phyloP scores from a whole-genome alignment of 2,113 vertebrate species.

The Grantiella picta region DNA sequence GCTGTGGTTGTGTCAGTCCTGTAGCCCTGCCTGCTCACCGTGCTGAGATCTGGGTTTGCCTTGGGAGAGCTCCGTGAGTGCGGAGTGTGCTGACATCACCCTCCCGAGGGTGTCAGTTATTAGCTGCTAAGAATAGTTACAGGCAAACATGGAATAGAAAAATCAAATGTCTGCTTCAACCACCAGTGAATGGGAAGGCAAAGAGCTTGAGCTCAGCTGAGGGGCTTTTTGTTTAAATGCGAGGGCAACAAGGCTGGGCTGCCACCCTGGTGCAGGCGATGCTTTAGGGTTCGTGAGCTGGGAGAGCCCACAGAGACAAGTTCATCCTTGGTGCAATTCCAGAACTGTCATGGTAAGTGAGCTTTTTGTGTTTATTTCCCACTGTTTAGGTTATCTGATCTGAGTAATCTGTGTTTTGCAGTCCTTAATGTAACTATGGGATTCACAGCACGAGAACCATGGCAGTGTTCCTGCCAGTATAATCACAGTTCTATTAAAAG shows the following conservation, averaged over 20 bases:
- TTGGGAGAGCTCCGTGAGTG: constrained; percentile 19
- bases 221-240: neutral
- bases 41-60: constrained; percentile 24
- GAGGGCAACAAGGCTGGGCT: neutral
- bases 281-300: neutral
- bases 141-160: constrained; percentile 48
- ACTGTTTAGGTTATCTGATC: neutral
- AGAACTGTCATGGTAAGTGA: constrained; percentile 38
- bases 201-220: neutral
- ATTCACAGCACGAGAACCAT: neutral
- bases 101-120: constrained; percentile 55
- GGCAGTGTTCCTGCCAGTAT: neutral
- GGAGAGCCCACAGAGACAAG: neutral
- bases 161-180: constrained; percentile 49
- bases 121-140: constrained; percentile 66
- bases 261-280: neutral
- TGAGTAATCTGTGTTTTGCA: neutral
- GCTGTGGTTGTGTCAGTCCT: neutral
- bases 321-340: neutral
- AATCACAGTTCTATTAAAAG: neutral
- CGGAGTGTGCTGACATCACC: constrained; percentile 49
- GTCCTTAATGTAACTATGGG: neutral
- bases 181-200: constrained; percentile 8
- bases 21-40: neutral
- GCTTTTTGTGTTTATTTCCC: constrained; percentile 21